A percentile compares a stretch with the other conserved stretches of the same genome.
Evolutionary conservation across 2,888 invertebrate species (phyloP).

Genomic region (Boloria euphrosyne): DNA sequence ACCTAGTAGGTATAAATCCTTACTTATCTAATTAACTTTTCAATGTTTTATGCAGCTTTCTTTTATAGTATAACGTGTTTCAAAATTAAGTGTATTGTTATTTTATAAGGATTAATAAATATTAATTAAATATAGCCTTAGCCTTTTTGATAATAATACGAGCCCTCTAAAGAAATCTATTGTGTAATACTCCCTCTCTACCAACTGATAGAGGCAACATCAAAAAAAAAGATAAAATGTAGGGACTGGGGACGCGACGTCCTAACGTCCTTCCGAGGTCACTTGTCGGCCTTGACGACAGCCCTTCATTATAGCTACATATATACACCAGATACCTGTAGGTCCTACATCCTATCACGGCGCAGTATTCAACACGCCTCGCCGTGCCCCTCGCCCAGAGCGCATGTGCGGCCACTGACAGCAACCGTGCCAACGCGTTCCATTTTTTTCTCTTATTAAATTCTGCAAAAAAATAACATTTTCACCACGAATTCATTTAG

Average conservation of each 20-base stretch:
- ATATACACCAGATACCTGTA: conserved; percentile 49
- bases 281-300: conserved; percentile 70
- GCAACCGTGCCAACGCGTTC: conserved; percentile 68
- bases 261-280: conserved; percentile 49
- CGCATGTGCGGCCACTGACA: conserved; percentile 72
- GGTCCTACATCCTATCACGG: conserved; percentile 68
- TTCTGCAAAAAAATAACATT: conserved; percentile 19
- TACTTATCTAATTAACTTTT: no score
- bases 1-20: no score
- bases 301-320: conserved; percentile 36
- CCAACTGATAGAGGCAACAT: not conserved
- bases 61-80: no score
- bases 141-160: no score
- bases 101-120: no score
- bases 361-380: conserved; percentile 66
- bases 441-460: conserved; percentile 50
- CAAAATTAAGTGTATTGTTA: no score
- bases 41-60: no score
- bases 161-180: no score
- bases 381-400: conserved; percentile 63
- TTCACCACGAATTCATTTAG: conserved; percentile 25
- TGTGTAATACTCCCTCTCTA: not conserved
- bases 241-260: conserved; percentile 21
- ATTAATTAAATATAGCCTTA: no score
- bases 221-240: conserved; percentile 16